Evolutionary conservation across 1,140 invertebrate species (phyloP).

Genomic region (Colletes latitarsis): DNA sequence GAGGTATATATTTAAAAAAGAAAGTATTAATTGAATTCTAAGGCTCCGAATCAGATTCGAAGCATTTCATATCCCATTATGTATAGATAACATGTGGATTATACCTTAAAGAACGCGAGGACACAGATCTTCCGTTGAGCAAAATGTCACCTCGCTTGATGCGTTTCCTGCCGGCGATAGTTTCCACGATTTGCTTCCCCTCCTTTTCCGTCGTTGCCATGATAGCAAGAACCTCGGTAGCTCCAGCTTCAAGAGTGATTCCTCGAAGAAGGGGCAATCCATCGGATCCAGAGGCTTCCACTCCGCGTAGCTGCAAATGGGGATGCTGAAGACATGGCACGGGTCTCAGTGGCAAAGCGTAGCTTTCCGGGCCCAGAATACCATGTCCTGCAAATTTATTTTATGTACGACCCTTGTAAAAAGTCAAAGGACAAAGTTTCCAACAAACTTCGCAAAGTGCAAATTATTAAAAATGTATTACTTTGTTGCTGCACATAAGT

Average conservation of each 20-base stretch:
- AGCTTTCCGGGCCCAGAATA: conserved; percentile 70
- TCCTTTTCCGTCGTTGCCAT: conserved; percentile 87
- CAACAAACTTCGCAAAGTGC: no score
- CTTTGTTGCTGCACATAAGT: no score
- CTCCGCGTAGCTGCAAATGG: conserved; percentile 85
- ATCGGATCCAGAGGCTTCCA: conserved; percentile 78
- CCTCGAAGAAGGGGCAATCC: conserved; percentile 84
- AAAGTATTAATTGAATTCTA: no score
- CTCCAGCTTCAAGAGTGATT: conserved; percentile 91
- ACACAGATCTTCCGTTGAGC: conserved; percentile 92
- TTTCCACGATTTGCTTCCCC: conserved; percentile 86
- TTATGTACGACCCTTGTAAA: not conserved
- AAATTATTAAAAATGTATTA: no score
- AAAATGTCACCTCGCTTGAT: conserved; percentile 90
- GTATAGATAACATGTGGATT: no score
- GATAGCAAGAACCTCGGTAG: conserved; percentile 93
- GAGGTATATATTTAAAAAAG: no score
- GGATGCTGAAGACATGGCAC: conserved; percentile 81
- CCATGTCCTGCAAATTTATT: conserved; percentile 61
- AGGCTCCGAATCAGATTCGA: no score
- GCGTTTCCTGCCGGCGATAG: conserved; percentile 87
- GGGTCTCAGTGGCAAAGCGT: conserved; percentile 71
- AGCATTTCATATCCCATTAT: no score
- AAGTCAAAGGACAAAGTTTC: no score
- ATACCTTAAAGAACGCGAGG: conserved; percentile 85